Base-by-base conservation (phyloP, 2,797 vertebrate genomes). In the Fistularia commersonii region DNA sequence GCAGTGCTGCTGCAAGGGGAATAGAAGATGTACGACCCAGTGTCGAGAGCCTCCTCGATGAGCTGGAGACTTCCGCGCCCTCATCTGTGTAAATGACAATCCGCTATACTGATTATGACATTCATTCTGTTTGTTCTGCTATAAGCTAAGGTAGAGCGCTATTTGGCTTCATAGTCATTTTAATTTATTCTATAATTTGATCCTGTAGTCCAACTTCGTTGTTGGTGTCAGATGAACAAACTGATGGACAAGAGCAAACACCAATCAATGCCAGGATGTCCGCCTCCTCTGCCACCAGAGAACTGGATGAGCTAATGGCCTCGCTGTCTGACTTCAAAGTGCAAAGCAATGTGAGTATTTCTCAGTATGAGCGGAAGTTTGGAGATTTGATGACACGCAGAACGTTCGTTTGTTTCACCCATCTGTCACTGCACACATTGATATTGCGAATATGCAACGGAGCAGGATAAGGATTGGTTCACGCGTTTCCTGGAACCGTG, bases 281-380 rank as follows among this genome's bases (percentile, higher is more conserved):
- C 0, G 97, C 97, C 45, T 99, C 97, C 51, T 99, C 97, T 33
- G 97, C 97, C 7, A 99, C 97, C 11, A 86, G 96, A 77, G 97
- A 99, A 61, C 90, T 99, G 74, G 97, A 99, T 43, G 95, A 99
- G 81, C 92, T 99, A 59, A 99, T 99, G 97, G 97, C 96, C 12
- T 99, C 95, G 0, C 91, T 99, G 73, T 99, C 97, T 0, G 97
- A 99, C 85, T 99, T 99, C 52, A 99, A 99, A 92, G 94, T 98
- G 83, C 83, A 76, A 68, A 88, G 60, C 80, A 87, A 75, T 57
- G 79, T 80, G 77, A 76, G 88, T 85, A 47, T 46, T 12, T 2
- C 50, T 66, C 9, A 34, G 36, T 41, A 13, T 32, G 23, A n/a
- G 46, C 14, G n/a, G 11, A 35, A 53, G 35, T 53, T 66, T 55